phyloP scores from a whole-genome alignment of 2,888 invertebrate genomes.

The Hyppa rectilinea region DNA sequence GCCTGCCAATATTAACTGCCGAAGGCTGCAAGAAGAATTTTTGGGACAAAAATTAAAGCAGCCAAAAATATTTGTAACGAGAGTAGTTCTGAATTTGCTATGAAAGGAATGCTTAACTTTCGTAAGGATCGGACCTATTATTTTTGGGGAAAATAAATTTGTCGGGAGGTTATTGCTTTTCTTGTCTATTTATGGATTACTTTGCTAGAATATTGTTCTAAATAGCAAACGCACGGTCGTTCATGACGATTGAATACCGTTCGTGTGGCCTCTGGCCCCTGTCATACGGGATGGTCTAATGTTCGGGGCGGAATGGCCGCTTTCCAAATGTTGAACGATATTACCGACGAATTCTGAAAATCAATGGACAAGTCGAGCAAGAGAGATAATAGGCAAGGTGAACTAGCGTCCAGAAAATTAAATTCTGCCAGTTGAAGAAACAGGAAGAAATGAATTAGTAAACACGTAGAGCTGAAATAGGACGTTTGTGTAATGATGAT shows the following conservation, averaged over 20 bases:
- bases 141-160: not conserved
- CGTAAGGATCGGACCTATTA: not conserved
- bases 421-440: too few relatives aligned
- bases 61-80: slow-evolving; percentile 23
- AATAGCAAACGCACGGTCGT: slow-evolving; percentile 7
- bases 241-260: not conserved
- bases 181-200: not conserved
- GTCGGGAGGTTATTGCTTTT: not conserved
- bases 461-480: not conserved
- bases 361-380: not conserved
- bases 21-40: slow-evolving; percentile 13
- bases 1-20: slow-evolving; percentile 20
- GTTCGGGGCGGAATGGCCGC: too few relatives aligned
- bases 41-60: slow-evolving; percentile 14
- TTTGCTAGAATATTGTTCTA: not conserved
- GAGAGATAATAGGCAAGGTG: not conserved
- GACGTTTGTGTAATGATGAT: too few relatives aligned
- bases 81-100: slow-evolving; percentile 5
- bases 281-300: not conserved
- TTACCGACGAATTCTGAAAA: not conserved
- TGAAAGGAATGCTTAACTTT: not conserved
- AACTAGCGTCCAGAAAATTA: too few relatives aligned
- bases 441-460: too few relatives aligned
- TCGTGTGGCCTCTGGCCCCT: slow-evolving; percentile 4
- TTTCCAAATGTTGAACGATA: not conserved